Base-by-base conservation (phyloP, 2,888 invertebrate genomes). In the Tanaodytes sp. region DNA sequence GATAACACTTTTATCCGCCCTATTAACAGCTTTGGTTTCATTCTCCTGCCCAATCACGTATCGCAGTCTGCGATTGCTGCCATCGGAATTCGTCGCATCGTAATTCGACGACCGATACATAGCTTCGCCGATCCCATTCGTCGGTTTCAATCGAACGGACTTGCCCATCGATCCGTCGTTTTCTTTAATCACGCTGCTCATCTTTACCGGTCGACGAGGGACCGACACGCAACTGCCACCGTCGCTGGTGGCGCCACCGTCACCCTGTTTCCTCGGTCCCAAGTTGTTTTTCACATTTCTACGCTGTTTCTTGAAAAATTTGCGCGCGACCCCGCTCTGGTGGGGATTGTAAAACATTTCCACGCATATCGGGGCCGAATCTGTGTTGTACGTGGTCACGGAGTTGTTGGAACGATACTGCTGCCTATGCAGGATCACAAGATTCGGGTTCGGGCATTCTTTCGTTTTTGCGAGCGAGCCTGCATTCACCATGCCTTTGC, bases 301-400 rank as follows among this genome's bases (percentile, higher is more conserved):
- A 61, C 92, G 88, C 80, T 94, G 95, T 76, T 93, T 94, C 76
- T 93, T 93, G 85, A 97, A 97, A 83, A 96, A 97, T 80, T 95
- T 95, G 72, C 94, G 90, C 0, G 97, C 97, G 0, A 95, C 95
- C 31, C 94, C 95, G 84, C 95, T 96, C 85, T 97, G 97, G 83
- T 94, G 93, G 0, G 96, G 95, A 84, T 97, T 96, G 82, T 96
- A 96, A 84, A 96, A 97, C 79, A 93, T 88, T 70, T 94, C 93
- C 0, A 93, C 92, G 0, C 90, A 91, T 57, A 84, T 86, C 0
- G 86, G 85, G 0, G 84, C 84, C 0, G 86, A 87, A 23, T 90
- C 90, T 0, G 89, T 89, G 31, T 75, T 76, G 62, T 88, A 89
- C 0, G 91, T 90, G 76, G 90, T 90, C 80, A 89, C 88, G 0